A percentile compares a stretch with the other conserved stretches of the same genome.
Evolutionary conservation across 2,888 invertebrate species (phyloP).

Genomic region (Bedellia somnulentella): DNA sequence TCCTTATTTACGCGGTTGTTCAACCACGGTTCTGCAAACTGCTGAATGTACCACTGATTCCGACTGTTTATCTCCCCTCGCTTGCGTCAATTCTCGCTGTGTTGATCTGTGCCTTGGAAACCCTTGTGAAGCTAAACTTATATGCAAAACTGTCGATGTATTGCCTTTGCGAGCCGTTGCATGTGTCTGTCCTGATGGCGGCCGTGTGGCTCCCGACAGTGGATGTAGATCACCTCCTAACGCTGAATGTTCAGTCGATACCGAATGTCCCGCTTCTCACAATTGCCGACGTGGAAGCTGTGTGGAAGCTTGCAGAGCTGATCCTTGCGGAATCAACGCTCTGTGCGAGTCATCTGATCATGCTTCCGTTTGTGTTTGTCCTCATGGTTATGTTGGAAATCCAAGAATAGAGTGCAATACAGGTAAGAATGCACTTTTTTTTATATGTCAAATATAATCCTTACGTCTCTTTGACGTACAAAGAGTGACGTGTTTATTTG

Average conservation of each 20-base stretch:
- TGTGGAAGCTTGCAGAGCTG: constrained; percentile 75
- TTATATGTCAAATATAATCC: too few species aligned
- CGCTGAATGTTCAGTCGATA: constrained; percentile 69
- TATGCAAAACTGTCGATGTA: constrained; percentile 78
- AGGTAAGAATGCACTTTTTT: constrained; percentile 54
- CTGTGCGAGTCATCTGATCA: constrained; percentile 77
- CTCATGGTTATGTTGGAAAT: constrained; percentile 76
- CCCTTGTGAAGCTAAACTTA: constrained; percentile 76
- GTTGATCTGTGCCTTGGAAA: constrained; percentile 76
- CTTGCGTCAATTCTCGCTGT: constrained; percentile 77
- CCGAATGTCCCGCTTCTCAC: constrained; percentile 74
- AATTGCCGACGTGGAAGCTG: constrained; percentile 77
- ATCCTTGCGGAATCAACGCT: constrained; percentile 81
- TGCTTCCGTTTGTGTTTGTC: constrained; percentile 76
- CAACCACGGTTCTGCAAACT: constrained; percentile 17
- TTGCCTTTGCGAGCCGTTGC: constrained; percentile 81
- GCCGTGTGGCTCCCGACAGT: constrained; percentile 71
- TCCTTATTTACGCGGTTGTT: constrained; percentile 66
- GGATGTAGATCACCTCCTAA: constrained; percentile 67
- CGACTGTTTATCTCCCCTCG: constrained; percentile 74
- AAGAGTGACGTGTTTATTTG: too few species aligned
- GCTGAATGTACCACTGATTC: constrained; percentile 74
- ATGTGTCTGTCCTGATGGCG: constrained; percentile 84
- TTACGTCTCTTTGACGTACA: too few species aligned
- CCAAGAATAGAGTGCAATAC: constrained; percentile 74